phyloP scores from a whole-genome alignment of 2,797 vertebrate species.

The Diplodus sargus region DNA sequence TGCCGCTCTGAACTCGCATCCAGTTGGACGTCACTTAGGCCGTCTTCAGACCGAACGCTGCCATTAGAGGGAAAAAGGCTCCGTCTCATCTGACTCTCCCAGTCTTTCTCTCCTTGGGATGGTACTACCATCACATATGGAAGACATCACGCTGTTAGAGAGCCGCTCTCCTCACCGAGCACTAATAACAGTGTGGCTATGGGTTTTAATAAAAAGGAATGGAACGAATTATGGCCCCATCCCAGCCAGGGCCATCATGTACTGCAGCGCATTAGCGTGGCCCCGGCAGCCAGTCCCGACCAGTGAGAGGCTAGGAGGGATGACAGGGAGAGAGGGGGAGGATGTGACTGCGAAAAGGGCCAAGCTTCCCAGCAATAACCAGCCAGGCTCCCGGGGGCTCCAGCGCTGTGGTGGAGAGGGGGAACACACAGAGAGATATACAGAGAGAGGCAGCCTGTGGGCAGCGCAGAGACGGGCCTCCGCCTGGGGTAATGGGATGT shows the following conservation, averaged over 20 bases:
- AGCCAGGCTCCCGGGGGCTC: conserved; percentile 48
- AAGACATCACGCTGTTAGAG: conserved; percentile 80
- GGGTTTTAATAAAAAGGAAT: conserved; percentile 84
- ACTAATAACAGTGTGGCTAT: conserved; percentile 83
- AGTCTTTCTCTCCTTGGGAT: conserved; percentile 55
- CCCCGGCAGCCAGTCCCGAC: conserved; percentile 71
- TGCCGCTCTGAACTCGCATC: conserved; percentile 46
- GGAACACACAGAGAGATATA: conserved; percentile 67
- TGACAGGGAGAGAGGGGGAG: conserved; percentile 35
- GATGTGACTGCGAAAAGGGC: conserved; percentile 51
- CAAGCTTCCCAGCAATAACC: conserved; percentile 58
- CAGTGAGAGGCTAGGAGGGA: conserved; percentile 60
- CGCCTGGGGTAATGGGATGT: conserved; percentile 38
- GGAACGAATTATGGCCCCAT: conserved; percentile 81
- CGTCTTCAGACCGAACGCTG: conserved; percentile 58
- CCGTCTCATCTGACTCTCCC: conserved; percentile 62
- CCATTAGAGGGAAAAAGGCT: conserved; percentile 70
- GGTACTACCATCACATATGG: conserved; percentile 81
- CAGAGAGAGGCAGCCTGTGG: conserved; percentile 30
- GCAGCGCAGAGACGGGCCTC: conserved; percentile 24
- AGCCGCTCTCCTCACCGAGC: conserved; percentile 73
- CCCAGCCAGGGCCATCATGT: conserved; percentile 72
- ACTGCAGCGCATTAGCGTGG: conserved; percentile 66
- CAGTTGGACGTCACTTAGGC: conserved; percentile 55
- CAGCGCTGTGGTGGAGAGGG: conserved; percentile 31